Evolutionary conservation across 2,797 vertebrate species (phyloP).

Genomic region (Melanotaenia trifasciata): DNA sequence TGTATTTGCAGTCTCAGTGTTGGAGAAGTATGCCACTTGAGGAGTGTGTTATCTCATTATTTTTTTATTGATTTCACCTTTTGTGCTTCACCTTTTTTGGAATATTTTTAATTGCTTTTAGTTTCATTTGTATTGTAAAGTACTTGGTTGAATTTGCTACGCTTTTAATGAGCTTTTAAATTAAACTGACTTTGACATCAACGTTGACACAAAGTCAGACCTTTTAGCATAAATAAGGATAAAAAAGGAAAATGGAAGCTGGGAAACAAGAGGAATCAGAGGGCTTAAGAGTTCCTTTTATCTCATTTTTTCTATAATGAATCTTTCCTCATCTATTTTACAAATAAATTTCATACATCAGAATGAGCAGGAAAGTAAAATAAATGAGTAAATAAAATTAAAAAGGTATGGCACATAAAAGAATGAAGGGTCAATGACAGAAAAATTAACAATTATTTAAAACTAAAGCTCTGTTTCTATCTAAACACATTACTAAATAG

Average conservation of each 20-base stretch:
- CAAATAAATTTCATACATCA: too few relatives aligned
- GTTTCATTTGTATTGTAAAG: not conserved
- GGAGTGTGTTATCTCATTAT: not conserved
- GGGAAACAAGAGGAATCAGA: not conserved
- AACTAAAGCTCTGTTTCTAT: too few relatives aligned
- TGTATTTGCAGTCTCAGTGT: constrained; percentile 5
- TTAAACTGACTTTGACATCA: not conserved
- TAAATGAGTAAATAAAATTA: too few relatives aligned
- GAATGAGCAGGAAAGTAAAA: too few relatives aligned
- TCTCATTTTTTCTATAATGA: too few relatives aligned
- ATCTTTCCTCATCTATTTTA: not conserved
- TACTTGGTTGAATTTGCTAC: not conserved
- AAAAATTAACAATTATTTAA: too few relatives aligned
- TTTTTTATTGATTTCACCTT: not conserved
- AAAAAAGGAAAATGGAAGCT: constrained; percentile 1
- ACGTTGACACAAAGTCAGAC: constrained; percentile 1
- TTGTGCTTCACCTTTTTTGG: not conserved
- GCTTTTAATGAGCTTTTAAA: not conserved
- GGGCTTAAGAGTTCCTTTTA: not conserved
- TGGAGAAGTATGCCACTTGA: not conserved
- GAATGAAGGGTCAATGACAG: too few relatives aligned
- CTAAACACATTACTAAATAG: too few relatives aligned
- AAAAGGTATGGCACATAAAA: too few relatives aligned
- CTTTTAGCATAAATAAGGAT: not conserved
- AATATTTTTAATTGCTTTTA: not conserved